These are phyloP conservation scores for Sebastes fasciatus DNA, from an alignment of 2,113 vertebrate species.

Conservation along the genomic window DNA sequence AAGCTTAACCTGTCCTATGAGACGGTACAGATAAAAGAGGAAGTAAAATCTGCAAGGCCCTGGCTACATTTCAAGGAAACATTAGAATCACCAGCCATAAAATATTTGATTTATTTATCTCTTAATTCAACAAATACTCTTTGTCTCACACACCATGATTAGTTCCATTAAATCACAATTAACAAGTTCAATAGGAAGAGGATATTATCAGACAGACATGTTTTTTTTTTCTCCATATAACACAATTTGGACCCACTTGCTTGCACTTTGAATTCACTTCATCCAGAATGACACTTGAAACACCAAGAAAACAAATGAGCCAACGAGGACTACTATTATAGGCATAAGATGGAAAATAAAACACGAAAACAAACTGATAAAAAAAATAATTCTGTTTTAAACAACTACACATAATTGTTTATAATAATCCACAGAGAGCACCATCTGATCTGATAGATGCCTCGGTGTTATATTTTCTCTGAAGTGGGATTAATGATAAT, in stretches of 20 bases:
- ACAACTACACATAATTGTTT: constrained; percentile 67
- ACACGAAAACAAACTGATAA: constrained; percentile 34
- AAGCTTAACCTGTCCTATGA: not conserved
- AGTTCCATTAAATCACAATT: constrained; percentile 79
- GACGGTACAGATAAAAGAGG: not conserved
- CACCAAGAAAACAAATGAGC: constrained; percentile 72
- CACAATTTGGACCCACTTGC: constrained; percentile 76
- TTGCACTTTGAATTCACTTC: constrained; percentile 78
- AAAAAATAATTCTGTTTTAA: constrained; percentile 39
- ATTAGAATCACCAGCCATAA: constrained; percentile 75
- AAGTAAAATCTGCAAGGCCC: not conserved
- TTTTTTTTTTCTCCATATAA: constrained; percentile 57
- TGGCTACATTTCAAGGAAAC: constrained; percentile 51
- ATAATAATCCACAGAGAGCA: constrained; percentile 33
- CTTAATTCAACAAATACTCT: constrained; percentile 78
- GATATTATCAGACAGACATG: constrained; percentile 70
- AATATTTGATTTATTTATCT: constrained; percentile 82
- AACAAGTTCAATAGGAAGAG: constrained; percentile 77
- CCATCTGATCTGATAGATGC: constrained; percentile 46
- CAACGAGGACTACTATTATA: constrained; percentile 62
- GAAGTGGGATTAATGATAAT: constrained; percentile 47
- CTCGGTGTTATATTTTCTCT: constrained; percentile 58
- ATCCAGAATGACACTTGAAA: constrained; percentile 79
- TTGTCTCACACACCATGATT: constrained; percentile 79
- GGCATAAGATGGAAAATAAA: constrained; percentile 53